A percentile compares a stretch with the other conserved stretches of the same genome.
These are phyloP conservation scores for Acromyrmex echinatior DNA, from an alignment of 1,140 invertebrate species.

Conservation along the genomic window DNA sequence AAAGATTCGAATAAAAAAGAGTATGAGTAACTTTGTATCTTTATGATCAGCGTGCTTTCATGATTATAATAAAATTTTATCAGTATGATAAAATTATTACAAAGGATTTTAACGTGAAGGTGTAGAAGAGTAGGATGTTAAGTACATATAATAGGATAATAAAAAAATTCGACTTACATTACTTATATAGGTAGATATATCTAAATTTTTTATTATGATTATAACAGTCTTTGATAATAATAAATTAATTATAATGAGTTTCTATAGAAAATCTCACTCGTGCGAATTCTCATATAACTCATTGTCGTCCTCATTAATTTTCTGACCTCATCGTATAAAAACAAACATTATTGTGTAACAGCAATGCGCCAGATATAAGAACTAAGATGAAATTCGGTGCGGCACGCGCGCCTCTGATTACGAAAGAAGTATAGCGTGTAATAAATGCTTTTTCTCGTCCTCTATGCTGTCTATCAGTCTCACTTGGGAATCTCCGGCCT, in stretches of 20 bases:
- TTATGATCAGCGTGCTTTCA: background rate
- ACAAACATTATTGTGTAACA: slow-evolving; percentile 16
- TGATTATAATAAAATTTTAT: no score
- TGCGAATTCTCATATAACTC: background rate
- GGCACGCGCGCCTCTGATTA: background rate
- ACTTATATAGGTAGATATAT: background rate
- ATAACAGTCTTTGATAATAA: background rate
- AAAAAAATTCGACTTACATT: no score
- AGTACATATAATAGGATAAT: no score
- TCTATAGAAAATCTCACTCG: background rate
- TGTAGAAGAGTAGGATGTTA: no score
- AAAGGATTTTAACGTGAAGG: background rate
- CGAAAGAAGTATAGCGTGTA: slow-evolving; percentile 36
- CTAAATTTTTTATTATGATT: background rate
- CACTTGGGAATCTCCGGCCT: slow-evolving; percentile 4
- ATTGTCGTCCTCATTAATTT: background rate
- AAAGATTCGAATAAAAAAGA: slow-evolving; percentile 18
- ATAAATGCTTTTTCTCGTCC: slow-evolving; percentile 36
- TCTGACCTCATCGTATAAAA: background rate
- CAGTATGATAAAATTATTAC: background rate
- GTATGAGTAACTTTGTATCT: slow-evolving; percentile 18
- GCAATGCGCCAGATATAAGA: slow-evolving; percentile 16
- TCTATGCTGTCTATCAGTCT: background rate
- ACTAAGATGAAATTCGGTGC: background rate
- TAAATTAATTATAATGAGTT: background rate